Percentiles rank a stretch among this genome's conserved stretches.
Conservation (phyloP, 2,113 vertebrate species). For the Ciconia boyciana region DNA sequence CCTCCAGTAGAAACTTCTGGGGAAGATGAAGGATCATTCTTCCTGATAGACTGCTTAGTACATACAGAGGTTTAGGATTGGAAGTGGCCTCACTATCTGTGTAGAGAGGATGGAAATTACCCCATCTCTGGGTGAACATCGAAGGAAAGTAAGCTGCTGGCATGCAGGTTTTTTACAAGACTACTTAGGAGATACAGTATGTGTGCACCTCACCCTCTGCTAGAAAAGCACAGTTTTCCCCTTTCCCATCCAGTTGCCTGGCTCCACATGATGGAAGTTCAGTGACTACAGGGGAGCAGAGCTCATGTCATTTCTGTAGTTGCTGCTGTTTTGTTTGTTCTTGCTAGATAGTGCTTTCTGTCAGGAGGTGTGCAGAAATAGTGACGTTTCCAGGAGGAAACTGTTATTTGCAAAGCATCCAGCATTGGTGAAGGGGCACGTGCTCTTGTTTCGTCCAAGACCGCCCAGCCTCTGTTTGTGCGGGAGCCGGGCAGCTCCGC, state of each 20-base stretch:
- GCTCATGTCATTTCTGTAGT: background rate
- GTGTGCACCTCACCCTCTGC: background rate
- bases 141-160: background rate
- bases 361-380: background rate
- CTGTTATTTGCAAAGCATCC: background rate
- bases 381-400: background rate
- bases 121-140: background rate
- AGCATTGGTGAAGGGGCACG: accelerated
- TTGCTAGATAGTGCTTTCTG: background rate
- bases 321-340: background rate
- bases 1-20: background rate
- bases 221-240: background rate
- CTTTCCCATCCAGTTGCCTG: background rate
- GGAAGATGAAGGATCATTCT: background rate
- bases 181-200: background rate
- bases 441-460: background rate
- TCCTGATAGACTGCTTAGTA: background rate
- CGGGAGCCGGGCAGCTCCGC: background rate
- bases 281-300: background rate
- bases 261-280: background rate
- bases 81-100: background rate
- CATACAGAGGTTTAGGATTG: background rate
- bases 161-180: background rate
- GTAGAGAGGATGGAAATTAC: background rate
- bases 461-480: background rate